Base-by-base conservation (phyloP, 2,113 vertebrate species). In the Rhipidura dahli region DNA sequence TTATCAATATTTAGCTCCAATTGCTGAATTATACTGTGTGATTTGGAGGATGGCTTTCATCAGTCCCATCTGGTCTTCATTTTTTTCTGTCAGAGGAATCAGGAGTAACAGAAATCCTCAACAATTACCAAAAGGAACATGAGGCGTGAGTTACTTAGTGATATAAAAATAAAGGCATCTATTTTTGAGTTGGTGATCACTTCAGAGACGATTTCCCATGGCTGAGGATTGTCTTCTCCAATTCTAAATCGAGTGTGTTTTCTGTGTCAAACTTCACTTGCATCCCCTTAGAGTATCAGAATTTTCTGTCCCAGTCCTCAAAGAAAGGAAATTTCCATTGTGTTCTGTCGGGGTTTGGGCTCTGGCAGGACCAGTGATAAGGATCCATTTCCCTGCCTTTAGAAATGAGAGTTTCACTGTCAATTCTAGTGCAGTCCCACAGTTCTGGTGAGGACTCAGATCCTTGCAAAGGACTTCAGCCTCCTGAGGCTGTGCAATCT, bases 161-260 rank as follows among this genome's bases (percentile, higher is more conserved):
- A 47, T 66, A 96, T 86, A 95, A 97, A 96, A 97, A 98, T 96
- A 97, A 96, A 94, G 47, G 19, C 15, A 70, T 93, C 96, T 96
- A 92, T 98, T 97, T 96, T 79, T 91, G 91, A 77, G 53, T 79
- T 94, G 94, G 50, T 57, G 78, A 80, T 14, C 73, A 71, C 84
- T 97, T 70, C 66, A 75, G 69, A 86, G 79, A 87, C 60, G 85
- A 45, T 71, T 93, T 88, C 47, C 87, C 61, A 93, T 65, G 57
- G 87, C 89, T 87, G 51, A 77, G 79, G 84, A 94, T 83, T 80
- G 80, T 94, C 33, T 79, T 87, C 76, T 91, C 91, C 76, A 77
- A 96, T 97, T 95, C 92, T 86, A 96, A 95, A 78, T 89, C 3
- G 2, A 94, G 49, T 35, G 28, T n/a, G 4, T 84, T 93, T 92